Base-by-base conservation (phyloP, 2,888 invertebrate genomes). In the Drosophila infuscata region DNA sequence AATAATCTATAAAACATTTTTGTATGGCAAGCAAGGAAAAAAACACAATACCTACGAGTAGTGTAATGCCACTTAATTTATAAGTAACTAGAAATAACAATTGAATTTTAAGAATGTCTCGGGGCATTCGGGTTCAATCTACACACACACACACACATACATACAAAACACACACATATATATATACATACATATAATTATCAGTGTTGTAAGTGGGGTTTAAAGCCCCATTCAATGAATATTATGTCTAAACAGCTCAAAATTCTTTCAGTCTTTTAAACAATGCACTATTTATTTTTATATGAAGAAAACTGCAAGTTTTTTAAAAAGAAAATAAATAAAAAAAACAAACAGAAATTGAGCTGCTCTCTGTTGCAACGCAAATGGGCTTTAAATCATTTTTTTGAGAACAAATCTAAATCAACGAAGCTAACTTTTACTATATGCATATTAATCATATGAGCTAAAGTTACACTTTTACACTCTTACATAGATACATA, bases 381-480 rank as follows among this genome's bases (percentile, higher is more conserved):
- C 76, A 76, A 83, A 83, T 66, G 70, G 79, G 74, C 74, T 76
- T 83, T 79, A 76, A 68, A 70, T 56, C 67, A 54, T 70, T 70
- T 65, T 52, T 15, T 20, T 41, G 17, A 36, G 12, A 17, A 72
- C 68, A 78, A 63, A 49, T 70, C 80, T 74, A 71, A 76, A 88
- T 88, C 86, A 83, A 88, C 83, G 83, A 88, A 88, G 32, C 49
- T 51, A 68, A 86, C 63, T 86, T 73, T 72, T 70, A 85, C 63
- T 76, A 65, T 9, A 61, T 43, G 53, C 46, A 56, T 63, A 52
- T 17, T 46, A 48, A 41, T 54, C 38, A 53, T 58, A 51, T 32
- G 11, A 52, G 15, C 56, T 70, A 48, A 38, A 68, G 56, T 56
- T 68, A 68, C 46, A 25, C 46, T 46, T 46, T 46, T 68, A 64